Conservation (phyloP, 1,140 invertebrate species). For the Samia ricini region DNA sequence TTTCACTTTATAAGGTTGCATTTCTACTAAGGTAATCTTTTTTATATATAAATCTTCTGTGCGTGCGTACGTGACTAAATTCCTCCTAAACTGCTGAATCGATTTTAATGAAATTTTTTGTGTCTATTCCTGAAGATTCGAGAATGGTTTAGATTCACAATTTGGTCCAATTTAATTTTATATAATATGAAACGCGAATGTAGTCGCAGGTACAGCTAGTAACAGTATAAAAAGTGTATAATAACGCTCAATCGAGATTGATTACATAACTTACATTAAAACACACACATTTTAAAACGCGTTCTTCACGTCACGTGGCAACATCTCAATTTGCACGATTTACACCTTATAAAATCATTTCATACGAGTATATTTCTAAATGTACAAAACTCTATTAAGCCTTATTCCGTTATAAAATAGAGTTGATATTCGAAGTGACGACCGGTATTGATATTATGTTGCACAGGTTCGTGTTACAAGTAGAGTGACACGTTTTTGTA, state of each 20-base stretch:
- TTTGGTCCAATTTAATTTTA: too few species aligned
- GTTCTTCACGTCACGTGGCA: conserved; percentile 7
- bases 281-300: conserved; percentile 8
- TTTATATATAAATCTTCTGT: too few species aligned
- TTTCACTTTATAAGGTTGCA: too few species aligned
- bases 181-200: too few species aligned
- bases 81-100: too few species aligned
- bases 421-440: background rate
- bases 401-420: background rate
- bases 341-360: conserved; percentile 3
- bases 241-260: conserved; percentile 6
- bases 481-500: background rate
- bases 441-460: background rate
- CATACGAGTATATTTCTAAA: background rate
- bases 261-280: conserved; percentile 8
- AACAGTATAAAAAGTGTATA: too few species aligned
- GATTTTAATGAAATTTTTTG: too few species aligned
- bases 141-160: too few species aligned
- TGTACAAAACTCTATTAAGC: background rate
- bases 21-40: too few species aligned
- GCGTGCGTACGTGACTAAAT: too few species aligned
- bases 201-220: too few species aligned
- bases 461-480: background rate
- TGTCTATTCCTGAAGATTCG: too few species aligned
- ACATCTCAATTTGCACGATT: conserved; percentile 21